A percentile compares a stretch with the other conserved stretches of the same genome.
phyloP scores from a whole-genome alignment of 2,797 vertebrate genomes.

The Labeo calbasu region DNA sequence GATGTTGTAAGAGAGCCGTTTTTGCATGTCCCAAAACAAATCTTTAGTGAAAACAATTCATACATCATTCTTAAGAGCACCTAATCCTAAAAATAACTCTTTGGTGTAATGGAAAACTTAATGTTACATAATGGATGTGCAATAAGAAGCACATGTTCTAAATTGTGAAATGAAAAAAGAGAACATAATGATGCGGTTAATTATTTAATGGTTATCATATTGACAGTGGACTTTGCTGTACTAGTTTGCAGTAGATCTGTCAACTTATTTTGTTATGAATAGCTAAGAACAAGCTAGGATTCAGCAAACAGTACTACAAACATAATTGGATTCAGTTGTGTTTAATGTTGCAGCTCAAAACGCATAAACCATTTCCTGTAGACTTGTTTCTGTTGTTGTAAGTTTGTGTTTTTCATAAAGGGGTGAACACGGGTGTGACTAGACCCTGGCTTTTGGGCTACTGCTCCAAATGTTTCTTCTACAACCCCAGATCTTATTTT shows the following conservation, averaged over 20 bases:
- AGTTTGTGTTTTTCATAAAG: neutral
- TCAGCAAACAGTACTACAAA: neutral
- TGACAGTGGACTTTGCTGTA: neutral
- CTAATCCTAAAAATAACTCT: neutral
- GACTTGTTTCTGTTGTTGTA: conserved; percentile 9
- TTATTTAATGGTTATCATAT: neutral
- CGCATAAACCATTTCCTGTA: neutral
- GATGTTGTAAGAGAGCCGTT: conserved; percentile 8
- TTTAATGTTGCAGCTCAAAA: conserved; percentile 23
- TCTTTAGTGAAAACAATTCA: neutral
- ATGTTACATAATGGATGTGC: neutral
- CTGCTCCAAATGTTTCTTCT: neutral
- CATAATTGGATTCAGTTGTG: neutral
- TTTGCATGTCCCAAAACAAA: neutral
- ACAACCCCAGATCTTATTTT: conserved; percentile 6
- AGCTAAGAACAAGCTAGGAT: neutral
- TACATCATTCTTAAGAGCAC: neutral
- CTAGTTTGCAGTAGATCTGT: neutral
- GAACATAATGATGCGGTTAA: neutral
- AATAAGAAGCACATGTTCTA: neutral
- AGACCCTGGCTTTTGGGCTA: neutral
- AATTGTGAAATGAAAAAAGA: neutral
- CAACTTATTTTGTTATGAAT: neutral
- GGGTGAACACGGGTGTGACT: neutral
- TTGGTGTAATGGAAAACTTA: neutral